Evolutionary conservation across 2,888 invertebrate genomes (phyloP), one percentile per base, ranked within the genome.

Genomic region (Drosophila conformis): DNA sequence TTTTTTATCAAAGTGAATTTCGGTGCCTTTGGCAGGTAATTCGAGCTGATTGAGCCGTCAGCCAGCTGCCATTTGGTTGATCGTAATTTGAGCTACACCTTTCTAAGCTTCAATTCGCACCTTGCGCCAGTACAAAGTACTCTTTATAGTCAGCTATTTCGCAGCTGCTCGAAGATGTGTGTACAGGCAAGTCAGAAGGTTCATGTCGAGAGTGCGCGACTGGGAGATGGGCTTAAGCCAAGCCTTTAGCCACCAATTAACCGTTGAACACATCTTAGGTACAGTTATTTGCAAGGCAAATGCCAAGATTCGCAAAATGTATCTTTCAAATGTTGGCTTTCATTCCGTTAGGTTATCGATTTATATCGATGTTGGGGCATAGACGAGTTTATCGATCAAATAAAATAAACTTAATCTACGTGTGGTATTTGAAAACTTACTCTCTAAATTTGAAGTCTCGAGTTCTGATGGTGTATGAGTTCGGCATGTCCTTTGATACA

Each of bases 21-120:
- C 46, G 25, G 27, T 59, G 64, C 42, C 18, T 27, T 52, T 10
- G 46, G 52, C 25, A 42, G 38, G 89, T 78, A 88, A 88, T 64
- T 67, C 46, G 81, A 83, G 71, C 73, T 78, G 82, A 85, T 88
- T 85, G 84, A 85, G 87, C 75, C 82, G 76, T 86, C 87, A 83
- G 60, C 40, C 80, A 85, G 69, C 80, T 87, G 85, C 38, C 69
- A 60, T 60, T 69, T 68, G 46, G 51, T 21, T 31, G 4, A 25
- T 31, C 35, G 84, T 86, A 84, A 84, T 74, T 57, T 69, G 84
- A 84, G 83, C 57, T 76, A 46, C 51, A 54, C 42, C 69, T 63
- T 75, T 82, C 85, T 89, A 85, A 89, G 84, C 75, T 40, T 60
- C 57, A n/a, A 69, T 75, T 88, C 75, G 81, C 89, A 85, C 87